phyloP scores from a whole-genome alignment of 2,797 vertebrate species.

The Microctenopoma steveboyesi region DNA sequence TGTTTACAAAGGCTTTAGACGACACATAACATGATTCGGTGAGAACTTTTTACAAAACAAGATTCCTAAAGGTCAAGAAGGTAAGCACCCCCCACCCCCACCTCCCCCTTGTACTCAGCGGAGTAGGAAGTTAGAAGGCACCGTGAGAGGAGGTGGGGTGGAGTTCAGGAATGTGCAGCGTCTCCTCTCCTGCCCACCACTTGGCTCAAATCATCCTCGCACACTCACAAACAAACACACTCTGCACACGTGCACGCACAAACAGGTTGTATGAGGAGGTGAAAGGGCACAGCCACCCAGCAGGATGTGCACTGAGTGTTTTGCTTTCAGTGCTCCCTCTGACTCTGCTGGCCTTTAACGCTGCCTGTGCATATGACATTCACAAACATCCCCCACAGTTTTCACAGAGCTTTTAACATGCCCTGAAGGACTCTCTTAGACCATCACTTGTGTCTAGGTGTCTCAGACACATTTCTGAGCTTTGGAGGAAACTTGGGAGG shows the following conservation, averaged over 20 bases:
- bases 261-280: constrained; percentile 67
- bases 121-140: constrained; percentile 77
- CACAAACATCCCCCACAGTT: constrained; percentile 53
- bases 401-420: constrained; percentile 38
- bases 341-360: constrained; percentile 50
- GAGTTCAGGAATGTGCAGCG: constrained; percentile 77
- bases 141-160: constrained; percentile 58
- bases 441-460: constrained; percentile 41
- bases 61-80: constrained; percentile 29
- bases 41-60: constrained; percentile 17
- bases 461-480: constrained; percentile 49
- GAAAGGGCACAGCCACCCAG: constrained; percentile 75
- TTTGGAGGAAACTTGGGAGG: constrained; percentile 57
- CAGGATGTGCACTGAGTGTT: constrained; percentile 73
- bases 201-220: constrained; percentile 67
- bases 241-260: constrained; percentile 47
- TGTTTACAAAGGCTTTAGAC: constrained; percentile 2
- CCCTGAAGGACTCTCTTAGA: constrained; percentile 44
- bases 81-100: constrained; percentile 32
- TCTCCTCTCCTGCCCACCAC: constrained; percentile 75
- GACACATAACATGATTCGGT: constrained; percentile 1
- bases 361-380: constrained; percentile 58
- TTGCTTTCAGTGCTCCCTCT: constrained; percentile 61
- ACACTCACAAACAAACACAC: constrained; percentile 64
- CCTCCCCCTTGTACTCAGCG: constrained; percentile 51